Conservation (phyloP, 2,797 vertebrate genomes). For the Cottoperca gobio region DNA sequence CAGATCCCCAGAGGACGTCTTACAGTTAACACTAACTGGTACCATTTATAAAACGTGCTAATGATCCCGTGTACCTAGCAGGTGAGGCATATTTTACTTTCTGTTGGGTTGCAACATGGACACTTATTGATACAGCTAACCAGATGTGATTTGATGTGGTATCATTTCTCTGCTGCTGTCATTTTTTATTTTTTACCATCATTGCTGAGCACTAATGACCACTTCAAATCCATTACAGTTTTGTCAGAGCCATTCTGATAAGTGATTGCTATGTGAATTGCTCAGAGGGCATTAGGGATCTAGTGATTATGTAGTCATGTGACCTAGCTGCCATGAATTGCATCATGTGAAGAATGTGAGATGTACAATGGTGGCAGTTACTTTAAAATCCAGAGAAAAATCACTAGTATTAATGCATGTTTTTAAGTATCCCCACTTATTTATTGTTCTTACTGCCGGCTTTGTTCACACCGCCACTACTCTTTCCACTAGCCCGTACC, state of each 20-base stretch:
- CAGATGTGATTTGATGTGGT: constrained; percentile 21
- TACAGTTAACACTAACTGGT: constrained; percentile 27
- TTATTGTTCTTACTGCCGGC: background rate
- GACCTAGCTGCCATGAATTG: constrained; percentile 23
- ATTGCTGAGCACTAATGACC: constrained; percentile 67
- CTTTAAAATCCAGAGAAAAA: constrained; percentile 6
- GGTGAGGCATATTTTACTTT: background rate
- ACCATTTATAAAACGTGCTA: constrained; percentile 28
- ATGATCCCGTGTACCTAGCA: constrained; percentile 31
- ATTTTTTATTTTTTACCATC: constrained; percentile 67
- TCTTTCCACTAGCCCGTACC: background rate
- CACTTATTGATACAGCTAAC: constrained; percentile 25
- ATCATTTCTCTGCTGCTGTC: constrained; percentile 39
- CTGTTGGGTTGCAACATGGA: background rate
- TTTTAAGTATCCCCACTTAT: constrained; percentile 30
- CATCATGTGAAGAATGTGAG: background rate
- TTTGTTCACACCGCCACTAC: background rate
- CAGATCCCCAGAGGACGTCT: constrained; percentile 22
- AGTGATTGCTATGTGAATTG: constrained; percentile 62
- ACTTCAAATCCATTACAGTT: constrained; percentile 74
- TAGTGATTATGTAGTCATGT: constrained; percentile 26
- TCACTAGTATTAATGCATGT: background rate
- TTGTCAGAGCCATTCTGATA: constrained; percentile 59
- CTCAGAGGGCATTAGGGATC: constrained; percentile 32
- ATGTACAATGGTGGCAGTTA: background rate